Base-by-base conservation (phyloP, 2,113 vertebrate species). In the Pelobates fuscus region DNA sequence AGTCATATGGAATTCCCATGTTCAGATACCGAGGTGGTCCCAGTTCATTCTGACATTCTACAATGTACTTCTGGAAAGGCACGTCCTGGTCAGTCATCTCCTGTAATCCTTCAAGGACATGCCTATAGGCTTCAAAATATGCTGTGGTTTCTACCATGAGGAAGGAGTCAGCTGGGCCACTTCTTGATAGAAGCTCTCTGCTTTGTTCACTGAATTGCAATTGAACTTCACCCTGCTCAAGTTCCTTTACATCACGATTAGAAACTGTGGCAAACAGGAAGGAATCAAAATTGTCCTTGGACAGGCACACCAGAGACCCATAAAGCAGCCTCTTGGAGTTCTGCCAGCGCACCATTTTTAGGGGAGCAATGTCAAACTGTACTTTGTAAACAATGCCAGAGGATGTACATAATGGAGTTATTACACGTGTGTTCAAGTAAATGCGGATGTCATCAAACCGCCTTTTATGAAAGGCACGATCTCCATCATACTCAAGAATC, bases 101-200 rank as follows among this genome's bases (percentile, higher is more conserved):
- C 84, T 96, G 88, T 27, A 98, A 86, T 10, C 96, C 96, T 72
- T 97, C 93, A 0, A 98, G 81, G 70, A 98, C 95, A 10, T 97
- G 94, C 0, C 91, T 85, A 79, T 96, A 98, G 46, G 96, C 96
- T 79, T 98, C 96, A 84, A 98, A 98, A 80, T 96, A 98, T 20
- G 97, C 95, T 0, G 93, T 90, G 58, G 95, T 96, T 83, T 98
- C 96, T 43, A 98, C 92, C 97, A 98, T 98, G 60, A 96, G 82
- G 80, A 98, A 98, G 59, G 86, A 86, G 65, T 92, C 91, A 8
- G 88, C 89, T 26, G 89, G 89, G 73, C 89, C 85, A 67, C 91
- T 78, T 0, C 80, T 82, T 46, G 88, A 85, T 63, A 96, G 80
- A n/a, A 89, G 81, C 0, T 65, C 37, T 69, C 87, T 91, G 83